These are phyloP conservation scores for Montipora capricornis DNA, from an alignment of 64 coral and sea anemone species.

Conservation along the genomic window DNA sequence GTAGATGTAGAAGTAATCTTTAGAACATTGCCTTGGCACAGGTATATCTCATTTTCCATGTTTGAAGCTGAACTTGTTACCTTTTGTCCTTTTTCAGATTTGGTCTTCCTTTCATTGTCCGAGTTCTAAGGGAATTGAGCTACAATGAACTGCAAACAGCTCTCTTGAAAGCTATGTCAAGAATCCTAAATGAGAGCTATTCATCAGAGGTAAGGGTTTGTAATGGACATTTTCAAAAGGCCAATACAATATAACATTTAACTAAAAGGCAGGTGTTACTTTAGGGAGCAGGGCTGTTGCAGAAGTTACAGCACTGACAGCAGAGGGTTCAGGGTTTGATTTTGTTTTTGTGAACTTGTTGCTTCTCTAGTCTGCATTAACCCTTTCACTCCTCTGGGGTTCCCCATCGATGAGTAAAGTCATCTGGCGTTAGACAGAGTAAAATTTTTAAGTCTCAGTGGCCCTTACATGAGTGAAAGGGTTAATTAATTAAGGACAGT, in stretches of 20 bases:
- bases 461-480: no score
- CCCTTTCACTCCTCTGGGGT: no score
- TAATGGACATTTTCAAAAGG: not conserved
- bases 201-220: conserved; percentile 29
- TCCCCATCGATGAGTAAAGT: no score
- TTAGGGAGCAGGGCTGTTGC: not conserved
- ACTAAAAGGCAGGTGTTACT: not conserved
- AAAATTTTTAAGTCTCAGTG: no score
- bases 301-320: no score
- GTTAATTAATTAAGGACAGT: no score
- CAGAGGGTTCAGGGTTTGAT: no score
- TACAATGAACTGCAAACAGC: conserved; percentile 72
- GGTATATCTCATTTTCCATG: not conserved
- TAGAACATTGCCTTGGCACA: no score
- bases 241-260: not conserved
- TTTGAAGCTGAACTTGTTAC: not conserved
- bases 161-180: conserved; percentile 73
- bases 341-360: no score
- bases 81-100: conserved; percentile 53
- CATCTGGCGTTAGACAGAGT: no score
- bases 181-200: conserved; percentile 59
- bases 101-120: conserved; percentile 91
- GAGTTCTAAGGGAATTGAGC: conserved; percentile 84
- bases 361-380: no score
- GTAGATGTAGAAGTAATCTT: no score